Percentiles rank a stretch among this genome's conserved stretches.
Evolutionary conservation across 2,113 vertebrate species (phyloP).

Genomic region (Blennius ocellaris): DNA sequence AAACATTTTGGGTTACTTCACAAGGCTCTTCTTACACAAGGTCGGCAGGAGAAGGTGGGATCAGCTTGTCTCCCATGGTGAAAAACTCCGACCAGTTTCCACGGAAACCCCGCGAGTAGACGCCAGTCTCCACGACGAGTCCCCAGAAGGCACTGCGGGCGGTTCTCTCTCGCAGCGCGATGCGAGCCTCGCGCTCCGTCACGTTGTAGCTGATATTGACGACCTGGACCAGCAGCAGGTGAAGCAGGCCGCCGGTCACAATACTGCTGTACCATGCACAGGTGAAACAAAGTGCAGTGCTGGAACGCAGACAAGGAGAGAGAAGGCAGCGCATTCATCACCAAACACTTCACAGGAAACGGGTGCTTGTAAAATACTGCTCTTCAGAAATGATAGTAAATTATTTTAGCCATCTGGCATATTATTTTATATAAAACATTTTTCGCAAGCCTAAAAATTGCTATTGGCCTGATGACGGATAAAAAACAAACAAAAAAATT

Average conservation of each 20-base stretch:
- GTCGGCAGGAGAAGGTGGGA: slow-evolving; percentile 71
- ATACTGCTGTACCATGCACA: slow-evolving; percentile 96
- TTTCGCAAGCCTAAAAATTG: not conserved
- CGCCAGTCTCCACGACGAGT: slow-evolving; percentile 90
- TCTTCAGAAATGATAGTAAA: too few relatives aligned
- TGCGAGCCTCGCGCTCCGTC: slow-evolving; percentile 92
- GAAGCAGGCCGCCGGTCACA: slow-evolving; percentile 90
- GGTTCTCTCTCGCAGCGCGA: slow-evolving; percentile 88
- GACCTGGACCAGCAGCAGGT: slow-evolving; percentile 92
- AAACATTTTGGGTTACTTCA: not conserved
- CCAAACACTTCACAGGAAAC: not conserved
- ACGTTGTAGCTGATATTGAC: slow-evolving; percentile 96
- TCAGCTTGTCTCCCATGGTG: slow-evolving; percentile 78
- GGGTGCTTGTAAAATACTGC: not conserved
- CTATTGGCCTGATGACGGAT: not conserved
- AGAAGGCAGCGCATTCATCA: not conserved
- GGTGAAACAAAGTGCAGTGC: slow-evolving; percentile 93
- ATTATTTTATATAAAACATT: too few relatives aligned
- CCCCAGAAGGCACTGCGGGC: slow-evolving; percentile 87
- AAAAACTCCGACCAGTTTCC: slow-evolving; percentile 94
- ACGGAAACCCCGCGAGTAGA: slow-evolving; percentile 88
- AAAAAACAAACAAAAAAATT: too few relatives aligned
- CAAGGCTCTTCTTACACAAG: slow-evolving; percentile 81
- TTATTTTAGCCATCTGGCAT: not conserved
- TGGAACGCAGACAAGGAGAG: slow-evolving; percentile 65